Evolutionary conservation across 1,140 invertebrate species (phyloP).

Genomic region (Planococcus citri): DNA sequence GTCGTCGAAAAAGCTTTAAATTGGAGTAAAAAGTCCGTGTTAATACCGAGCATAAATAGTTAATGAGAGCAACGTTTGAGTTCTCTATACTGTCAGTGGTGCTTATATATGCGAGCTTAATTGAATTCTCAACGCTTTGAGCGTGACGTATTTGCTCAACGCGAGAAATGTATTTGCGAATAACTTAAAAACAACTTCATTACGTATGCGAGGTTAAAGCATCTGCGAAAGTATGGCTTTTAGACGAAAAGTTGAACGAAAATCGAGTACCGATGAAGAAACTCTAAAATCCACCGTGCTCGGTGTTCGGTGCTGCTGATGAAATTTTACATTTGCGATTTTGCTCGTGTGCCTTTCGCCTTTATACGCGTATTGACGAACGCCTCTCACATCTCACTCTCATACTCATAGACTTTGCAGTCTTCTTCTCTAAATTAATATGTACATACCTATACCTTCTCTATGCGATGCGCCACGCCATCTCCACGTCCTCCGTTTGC

Average conservation of each 20-base stretch:
- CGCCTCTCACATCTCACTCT: too few species aligned
- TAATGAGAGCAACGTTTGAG: slow-evolving; percentile 2
- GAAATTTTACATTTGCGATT: too few species aligned
- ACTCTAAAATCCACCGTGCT: not conserved
- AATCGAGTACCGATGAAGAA: not conserved
- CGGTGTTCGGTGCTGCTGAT: too few species aligned
- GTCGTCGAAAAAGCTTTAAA: not conserved
- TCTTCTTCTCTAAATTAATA: too few species aligned
- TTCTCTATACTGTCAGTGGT: slow-evolving; percentile 2
- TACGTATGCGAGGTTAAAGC: slow-evolving; percentile 1
- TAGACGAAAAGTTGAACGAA: slow-evolving; percentile 1
- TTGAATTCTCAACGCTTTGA: slow-evolving; percentile 6
- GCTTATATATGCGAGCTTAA: slow-evolving; percentile 7
- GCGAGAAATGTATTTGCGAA: not conserved
- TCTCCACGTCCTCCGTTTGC: too few species aligned
- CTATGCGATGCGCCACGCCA: too few species aligned
- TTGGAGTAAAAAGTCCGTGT: slow-evolving; percentile 6
- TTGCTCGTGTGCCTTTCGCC: too few species aligned
- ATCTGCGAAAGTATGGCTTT: slow-evolving; percentile 1
- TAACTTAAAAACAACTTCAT: not conserved
- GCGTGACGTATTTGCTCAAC: slow-evolving; percentile 1
- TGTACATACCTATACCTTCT: too few species aligned
- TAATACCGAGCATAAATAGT: not conserved
- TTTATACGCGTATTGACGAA: too few species aligned
- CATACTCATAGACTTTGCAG: too few species aligned